Evolutionary conservation across 2,113 vertebrate species (phyloP).

Genomic region (Haplotaxodon microlepis): DNA sequence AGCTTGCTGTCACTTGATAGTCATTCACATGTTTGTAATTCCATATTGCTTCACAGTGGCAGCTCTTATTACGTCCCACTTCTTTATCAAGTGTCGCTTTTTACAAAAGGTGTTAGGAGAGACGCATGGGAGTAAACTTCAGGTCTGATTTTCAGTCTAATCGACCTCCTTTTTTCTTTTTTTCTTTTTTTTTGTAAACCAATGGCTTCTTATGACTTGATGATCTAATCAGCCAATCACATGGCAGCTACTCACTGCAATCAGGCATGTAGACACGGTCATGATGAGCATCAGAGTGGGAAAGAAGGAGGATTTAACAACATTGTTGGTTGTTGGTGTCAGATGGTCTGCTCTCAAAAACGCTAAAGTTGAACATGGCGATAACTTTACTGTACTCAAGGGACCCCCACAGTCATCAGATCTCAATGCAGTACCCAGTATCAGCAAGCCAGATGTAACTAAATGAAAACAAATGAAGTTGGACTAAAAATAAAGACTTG

Average conservation of each 20-base stretch:
- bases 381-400: background rate
- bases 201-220: background rate
- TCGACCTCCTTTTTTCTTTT: background rate
- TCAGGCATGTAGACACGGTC: background rate
- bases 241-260: background rate
- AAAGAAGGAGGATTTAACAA: background rate
- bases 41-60: background rate
- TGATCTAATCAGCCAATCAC: background rate
- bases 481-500: background rate
- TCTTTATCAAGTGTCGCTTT: conserved; percentile 4
- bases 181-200: background rate
- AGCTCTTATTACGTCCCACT: background rate
- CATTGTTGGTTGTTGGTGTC: background rate
- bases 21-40: background rate
- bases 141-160: background rate
- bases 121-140: conserved; percentile 19
- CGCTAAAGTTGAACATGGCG: background rate
- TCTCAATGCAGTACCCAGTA: background rate
- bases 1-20: background rate
- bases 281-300: background rate
- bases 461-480: background rate
- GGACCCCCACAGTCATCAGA: background rate
- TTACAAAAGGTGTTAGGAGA: conserved; percentile 31
- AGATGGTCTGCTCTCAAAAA: background rate
- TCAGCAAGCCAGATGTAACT: background rate